Evolutionary conservation across 1,140 invertebrate genomes (phyloP).

Genomic region (Microplitis demolitor): DNA sequence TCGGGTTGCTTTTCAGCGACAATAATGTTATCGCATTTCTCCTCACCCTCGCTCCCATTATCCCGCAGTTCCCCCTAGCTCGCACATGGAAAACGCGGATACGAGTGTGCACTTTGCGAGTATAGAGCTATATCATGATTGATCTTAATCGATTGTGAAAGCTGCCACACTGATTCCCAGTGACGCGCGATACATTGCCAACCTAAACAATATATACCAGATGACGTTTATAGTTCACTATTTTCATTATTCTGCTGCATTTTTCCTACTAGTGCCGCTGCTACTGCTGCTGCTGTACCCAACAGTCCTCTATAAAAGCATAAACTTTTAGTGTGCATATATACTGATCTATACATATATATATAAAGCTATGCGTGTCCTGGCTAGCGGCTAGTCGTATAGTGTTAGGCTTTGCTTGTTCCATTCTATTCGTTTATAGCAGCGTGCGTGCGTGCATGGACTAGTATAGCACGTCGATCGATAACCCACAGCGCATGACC

Average conservation of each 20-base stretch:
- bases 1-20: background rate
- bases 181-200: background rate
- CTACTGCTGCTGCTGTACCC: no score
- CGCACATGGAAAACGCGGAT: background rate
- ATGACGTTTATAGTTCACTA: background rate
- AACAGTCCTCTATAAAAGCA: no score
- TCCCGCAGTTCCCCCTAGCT: no score
- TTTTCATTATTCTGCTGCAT: background rate
- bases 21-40: constrained; percentile 2
- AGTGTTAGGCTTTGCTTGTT: background rate
- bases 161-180: constrained; percentile 12
- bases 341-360: no score
- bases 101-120: background rate
- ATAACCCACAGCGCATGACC: constrained; percentile 27
- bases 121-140: background rate
- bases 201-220: background rate
- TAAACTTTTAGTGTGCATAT: no score
- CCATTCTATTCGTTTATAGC: background rate
- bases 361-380: background rate
- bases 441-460: constrained; percentile 2
- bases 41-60: background rate
- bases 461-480: constrained; percentile 13
- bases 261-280: no score
- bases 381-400: no score
- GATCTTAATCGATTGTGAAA: constrained; percentile 14